Percentiles rank a stretch among this genome's conserved stretches.
Evolutionary conservation across 1,140 invertebrate species (phyloP).

Genomic region (Catajapyx aquilonaris): DNA sequence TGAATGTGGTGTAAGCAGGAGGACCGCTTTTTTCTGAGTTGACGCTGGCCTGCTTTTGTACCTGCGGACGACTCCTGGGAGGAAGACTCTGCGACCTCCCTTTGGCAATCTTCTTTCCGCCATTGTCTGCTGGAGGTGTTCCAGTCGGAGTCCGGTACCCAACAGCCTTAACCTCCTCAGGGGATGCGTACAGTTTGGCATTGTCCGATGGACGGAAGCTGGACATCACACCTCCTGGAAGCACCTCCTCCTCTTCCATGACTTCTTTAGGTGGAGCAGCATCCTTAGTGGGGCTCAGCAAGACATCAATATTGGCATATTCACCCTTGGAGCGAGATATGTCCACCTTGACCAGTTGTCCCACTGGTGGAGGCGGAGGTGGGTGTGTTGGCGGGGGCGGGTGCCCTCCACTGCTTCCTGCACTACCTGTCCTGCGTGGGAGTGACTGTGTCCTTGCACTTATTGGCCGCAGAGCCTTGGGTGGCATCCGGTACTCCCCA

Average conservation of each 20-base stretch:
- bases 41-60: constrained; percentile 5
- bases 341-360: constrained; percentile 52
- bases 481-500: not conserved
- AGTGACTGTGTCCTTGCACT: constrained; percentile 2
- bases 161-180: constrained; percentile 58
- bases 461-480: not conserved
- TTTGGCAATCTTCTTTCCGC: constrained; percentile 9
- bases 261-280: constrained; percentile 4
- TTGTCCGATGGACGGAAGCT: constrained; percentile 62
- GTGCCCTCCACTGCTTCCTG: constrained; percentile 26
- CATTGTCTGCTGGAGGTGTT: too few species aligned
- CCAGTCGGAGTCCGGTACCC: constrained; percentile 36
- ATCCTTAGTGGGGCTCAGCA: constrained; percentile 5
- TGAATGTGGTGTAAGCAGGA: constrained; percentile 2
- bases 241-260: constrained; percentile 3
- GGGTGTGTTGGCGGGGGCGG: constrained; percentile 43
- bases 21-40: constrained; percentile 2
- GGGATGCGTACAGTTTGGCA: constrained; percentile 72
- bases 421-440: constrained; percentile 5
- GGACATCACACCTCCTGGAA: constrained; percentile 32
- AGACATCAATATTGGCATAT: constrained; percentile 14
- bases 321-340: constrained; percentile 22
- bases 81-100: constrained; percentile 31
- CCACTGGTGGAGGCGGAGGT: constrained; percentile 41
- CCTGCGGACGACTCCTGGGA: constrained; percentile 22